Percentiles rank a stretch among this genome's conserved stretches.
phyloP scores from a whole-genome alignment of 2,888 invertebrate species.

The Caenorhabditis wallacei region DNA sequence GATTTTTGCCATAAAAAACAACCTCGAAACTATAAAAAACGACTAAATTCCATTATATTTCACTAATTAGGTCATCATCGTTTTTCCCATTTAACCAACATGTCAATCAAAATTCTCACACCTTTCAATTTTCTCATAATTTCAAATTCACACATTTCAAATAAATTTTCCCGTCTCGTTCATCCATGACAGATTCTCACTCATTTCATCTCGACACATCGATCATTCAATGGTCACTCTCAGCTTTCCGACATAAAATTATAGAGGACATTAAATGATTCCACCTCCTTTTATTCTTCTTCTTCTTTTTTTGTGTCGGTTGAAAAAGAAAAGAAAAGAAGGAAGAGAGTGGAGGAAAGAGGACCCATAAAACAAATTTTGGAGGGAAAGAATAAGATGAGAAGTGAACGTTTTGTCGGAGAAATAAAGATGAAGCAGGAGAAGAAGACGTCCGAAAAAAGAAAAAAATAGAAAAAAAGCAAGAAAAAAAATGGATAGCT shows the following conservation, averaged over 20 bases:
- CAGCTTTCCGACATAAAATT: constrained; percentile 19
- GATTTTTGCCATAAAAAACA: too few relatives aligned
- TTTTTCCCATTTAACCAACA: too few relatives aligned
- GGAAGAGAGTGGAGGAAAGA: not conserved
- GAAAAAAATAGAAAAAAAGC: constrained; percentile 9
- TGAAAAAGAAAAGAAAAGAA: not conserved
- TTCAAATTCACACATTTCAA: not conserved
- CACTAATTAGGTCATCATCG: too few relatives aligned
- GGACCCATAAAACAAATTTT: constrained; percentile 40
- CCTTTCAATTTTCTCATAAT: too few relatives aligned
- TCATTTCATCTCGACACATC: not conserved
- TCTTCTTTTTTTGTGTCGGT: not conserved
- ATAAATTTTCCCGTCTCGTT: not conserved
- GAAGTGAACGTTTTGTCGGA: constrained; percentile 17
- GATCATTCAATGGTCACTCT: constrained; percentile 24
- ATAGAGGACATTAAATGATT: constrained; percentile 4
- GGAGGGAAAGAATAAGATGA: constrained; percentile 8
- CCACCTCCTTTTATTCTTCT: constrained; percentile 11
- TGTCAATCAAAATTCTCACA: too few relatives aligned
- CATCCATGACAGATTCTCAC: not conserved
- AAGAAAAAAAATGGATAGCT: constrained; percentile 40
- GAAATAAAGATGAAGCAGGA: constrained; percentile 25
- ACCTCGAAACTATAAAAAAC: too few relatives aligned
- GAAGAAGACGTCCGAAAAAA: constrained; percentile 4
- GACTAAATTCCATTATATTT: too few relatives aligned